Evolutionary conservation across 2,888 invertebrate species (phyloP).

Genomic region (Lasioglossum zephyrum): DNA sequence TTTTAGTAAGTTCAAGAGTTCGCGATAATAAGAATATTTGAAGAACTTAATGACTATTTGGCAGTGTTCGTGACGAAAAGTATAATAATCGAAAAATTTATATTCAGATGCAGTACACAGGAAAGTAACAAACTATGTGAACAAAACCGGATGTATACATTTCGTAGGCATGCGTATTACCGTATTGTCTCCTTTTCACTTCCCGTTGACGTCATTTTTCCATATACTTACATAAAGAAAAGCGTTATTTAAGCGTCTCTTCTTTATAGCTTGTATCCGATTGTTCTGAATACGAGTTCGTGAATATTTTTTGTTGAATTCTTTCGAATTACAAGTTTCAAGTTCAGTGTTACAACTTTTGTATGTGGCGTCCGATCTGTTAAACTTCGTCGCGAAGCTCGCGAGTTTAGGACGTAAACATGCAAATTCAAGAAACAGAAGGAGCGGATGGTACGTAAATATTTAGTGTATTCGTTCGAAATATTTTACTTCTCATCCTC

Average conservation of each 20-base stretch:
- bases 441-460: conserved; percentile 75
- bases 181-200: conserved; percentile 55
- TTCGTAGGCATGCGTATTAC: conserved; percentile 53
- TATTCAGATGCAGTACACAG: neutral
- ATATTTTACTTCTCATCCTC: neutral
- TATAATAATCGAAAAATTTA: neutral
- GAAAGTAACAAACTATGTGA: conserved; percentile 19
- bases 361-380: conserved; percentile 40
- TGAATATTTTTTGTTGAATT: conserved; percentile 18
- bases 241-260: conserved; percentile 37
- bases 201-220: conserved; percentile 68
- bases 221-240: conserved; percentile 43
- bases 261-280: conserved; percentile 36
- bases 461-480: neutral
- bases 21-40: neutral
- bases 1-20: neutral
- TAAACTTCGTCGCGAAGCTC: conserved; percentile 45
- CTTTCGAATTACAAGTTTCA: neutral
- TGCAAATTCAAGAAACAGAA: conserved; percentile 77
- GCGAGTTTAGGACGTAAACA: conserved; percentile 60
- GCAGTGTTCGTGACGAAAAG: neutral
- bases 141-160: conserved; percentile 65
- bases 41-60: neutral
- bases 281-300: conserved; percentile 20
- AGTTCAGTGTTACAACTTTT: conserved; percentile 20